Evolutionary conservation across 2,888 invertebrate species (phyloP), one percentile per base, ranked within the genome.

Genomic region (Drosophila mimica): DNA sequence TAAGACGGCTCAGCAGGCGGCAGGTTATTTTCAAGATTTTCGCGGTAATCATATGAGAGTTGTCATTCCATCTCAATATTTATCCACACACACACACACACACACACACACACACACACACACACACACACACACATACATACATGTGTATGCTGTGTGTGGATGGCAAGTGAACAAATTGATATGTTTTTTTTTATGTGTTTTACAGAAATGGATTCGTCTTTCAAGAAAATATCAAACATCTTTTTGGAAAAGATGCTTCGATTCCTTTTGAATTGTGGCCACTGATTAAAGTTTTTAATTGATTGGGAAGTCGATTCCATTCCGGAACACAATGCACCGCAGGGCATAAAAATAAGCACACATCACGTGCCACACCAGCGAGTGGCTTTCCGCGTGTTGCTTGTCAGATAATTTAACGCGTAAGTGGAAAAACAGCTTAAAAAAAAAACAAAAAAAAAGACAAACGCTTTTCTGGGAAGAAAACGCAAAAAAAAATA

Each of bases 321-420:
- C 46, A 46, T 15, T 15, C 15, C 4, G 25, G 4, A 28, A 17
- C 28, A 49, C 28, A 17, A 28, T 11, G 15, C 46, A 46, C 25
- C 28, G 25, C 49, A 49, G 49, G 49, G 3, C 28, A 49, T 49
- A 28, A 5, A 40, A 17, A 8, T 13, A 38, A 17, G 5, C 57
- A 31, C 31, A 28, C 38, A 36, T 4, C 31, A 4, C 8, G 30
- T 40, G 38, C 54, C 53, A 49, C 49, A 30, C 58, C 69, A 40
- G 36, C 70, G 34, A n/a, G 69, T 31, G 40, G 46, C 25, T 33
- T 49, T 81, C 43, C 75, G 77, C 85, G 70, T 85, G 81, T 81
- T 83, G 83, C 76, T 88, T 88, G 88, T 81, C 88, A 77, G 72
- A 82, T 76, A 87, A 81, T 82, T 86, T 82, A 82, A 87, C 73